Percentiles rank a stretch among this genome's conserved stretches.
Conservation (phyloP, 2,113 vertebrate species). For the Tautogolabrus adspersus region DNA sequence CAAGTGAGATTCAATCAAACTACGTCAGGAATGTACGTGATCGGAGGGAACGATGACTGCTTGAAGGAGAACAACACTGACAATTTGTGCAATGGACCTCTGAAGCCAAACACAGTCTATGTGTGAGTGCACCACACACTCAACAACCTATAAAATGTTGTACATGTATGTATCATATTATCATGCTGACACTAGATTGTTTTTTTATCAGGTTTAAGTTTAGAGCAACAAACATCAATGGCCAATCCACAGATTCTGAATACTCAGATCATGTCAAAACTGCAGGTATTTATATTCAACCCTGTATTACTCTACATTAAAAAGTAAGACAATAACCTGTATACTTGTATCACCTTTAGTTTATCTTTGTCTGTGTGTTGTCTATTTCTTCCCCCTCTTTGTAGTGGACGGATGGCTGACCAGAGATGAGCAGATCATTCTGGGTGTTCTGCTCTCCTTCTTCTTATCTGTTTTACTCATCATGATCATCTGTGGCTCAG, state of each 20-base stretch:
- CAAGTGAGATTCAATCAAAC: conserved; percentile 60
- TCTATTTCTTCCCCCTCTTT: conserved; percentile 17
- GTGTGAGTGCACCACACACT: conserved; percentile 85
- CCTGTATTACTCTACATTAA: neutral
- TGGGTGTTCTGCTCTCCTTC: conserved; percentile 93
- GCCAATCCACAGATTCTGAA: conserved; percentile 95
- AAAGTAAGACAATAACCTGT: neutral
- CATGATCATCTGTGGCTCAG: conserved; percentile 90
- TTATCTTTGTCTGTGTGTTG: neutral
- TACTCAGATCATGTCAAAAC: conserved; percentile 94
- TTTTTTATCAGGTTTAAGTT: conserved; percentile 92
- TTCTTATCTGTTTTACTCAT: conserved; percentile 91
- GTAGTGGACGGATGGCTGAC: conserved; percentile 88
- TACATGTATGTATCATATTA: neutral
- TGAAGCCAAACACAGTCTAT: conserved; percentile 92
- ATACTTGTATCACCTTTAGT: neutral
- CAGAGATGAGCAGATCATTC: conserved; percentile 92
- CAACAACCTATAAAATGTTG: neutral
- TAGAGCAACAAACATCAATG: conserved; percentile 92
- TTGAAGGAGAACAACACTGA: conserved; percentile 84
- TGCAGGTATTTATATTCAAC: conserved; percentile 84
- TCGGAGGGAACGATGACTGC: conserved; percentile 89
- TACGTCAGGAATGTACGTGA: conserved; percentile 86
- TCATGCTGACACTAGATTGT: neutral
- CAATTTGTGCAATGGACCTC: conserved; percentile 93